Evolutionary conservation across 2,888 invertebrate genomes (phyloP), one percentile per base, ranked within the genome.

Genomic region (Callinectes sapidus): DNA sequence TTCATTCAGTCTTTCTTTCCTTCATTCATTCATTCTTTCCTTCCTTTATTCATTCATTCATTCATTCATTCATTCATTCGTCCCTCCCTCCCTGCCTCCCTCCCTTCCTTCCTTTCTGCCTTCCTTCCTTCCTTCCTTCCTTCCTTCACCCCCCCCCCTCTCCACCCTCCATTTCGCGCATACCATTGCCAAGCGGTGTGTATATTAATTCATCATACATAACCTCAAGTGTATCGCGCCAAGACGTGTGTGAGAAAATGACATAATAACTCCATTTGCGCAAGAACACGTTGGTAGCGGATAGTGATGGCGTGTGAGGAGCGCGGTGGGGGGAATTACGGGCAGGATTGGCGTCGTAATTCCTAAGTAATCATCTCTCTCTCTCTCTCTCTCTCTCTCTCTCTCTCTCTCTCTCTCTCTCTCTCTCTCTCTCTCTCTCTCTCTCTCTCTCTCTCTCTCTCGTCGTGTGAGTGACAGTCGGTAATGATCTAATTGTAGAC

Each of bases 301-400:
- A n/a, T 28, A 28, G n/a, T 28, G 28, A 28, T 71, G 71, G 71
- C 28, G 71, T 28, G 71, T 28, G 28, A 18, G 61, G 18, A 18
- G 23, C 61, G 23, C 2, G 61, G 18, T 71, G 71, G 71, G 2
- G 3, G 61, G 61, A 61, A 61, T 23, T 23, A 61, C 18, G 3
- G 5, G 61, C 61, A 71, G n/a, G 71, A 71, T 71, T 71, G 71
- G n/a, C 1, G 71, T 28, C 71, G 28, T 71, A 28, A 71, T 71
- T n/a, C 28, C 71, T 28, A 71, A 71, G n/a, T 71, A 71, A 71
- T 71, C 71, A n/a, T 61, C 61, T 28, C n/a, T n/a, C 71, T 71
- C 5, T 23, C 61, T 61, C 5, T 61, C 5, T 23, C 5, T 18
- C 18, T 23, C 23, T 61, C 18, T 23, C 23, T 61, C 18, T 23